Evolutionary conservation across 2,113 vertebrate genomes (phyloP).

Genomic region (Sorex araneus): DNA sequence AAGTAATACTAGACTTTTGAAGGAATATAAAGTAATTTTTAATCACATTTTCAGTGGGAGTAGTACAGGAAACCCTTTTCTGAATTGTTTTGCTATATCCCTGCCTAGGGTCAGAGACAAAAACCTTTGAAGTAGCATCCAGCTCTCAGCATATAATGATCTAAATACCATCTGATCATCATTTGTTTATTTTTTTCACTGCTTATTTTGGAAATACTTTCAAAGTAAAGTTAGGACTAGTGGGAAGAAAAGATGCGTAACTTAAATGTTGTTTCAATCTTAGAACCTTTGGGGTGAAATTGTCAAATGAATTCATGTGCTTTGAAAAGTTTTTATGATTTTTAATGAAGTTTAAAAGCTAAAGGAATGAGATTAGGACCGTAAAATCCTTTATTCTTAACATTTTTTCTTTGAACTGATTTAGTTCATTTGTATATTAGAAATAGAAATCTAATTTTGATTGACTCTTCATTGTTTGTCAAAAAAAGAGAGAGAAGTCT

Average conservation of each 20-base stretch:
- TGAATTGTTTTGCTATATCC: slow-evolving; percentile 9
- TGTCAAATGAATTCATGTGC: slow-evolving; percentile 83
- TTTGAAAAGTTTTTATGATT: slow-evolving; percentile 88
- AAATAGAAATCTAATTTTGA: slow-evolving; percentile 72
- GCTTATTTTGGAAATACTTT: slow-evolving; percentile 79
- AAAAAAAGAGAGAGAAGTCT: slow-evolving; percentile 62
- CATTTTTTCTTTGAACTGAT: slow-evolving; percentile 81
- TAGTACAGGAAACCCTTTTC: background rate
- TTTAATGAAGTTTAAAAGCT: slow-evolving; percentile 85
- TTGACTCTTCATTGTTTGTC: slow-evolving; percentile 65
- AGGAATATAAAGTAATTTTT: slow-evolving; percentile 35
- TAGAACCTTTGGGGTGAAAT: slow-evolving; percentile 53
- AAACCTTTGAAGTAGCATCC: slow-evolving; percentile 53
- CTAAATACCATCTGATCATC: slow-evolving; percentile 60
- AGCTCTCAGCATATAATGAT: slow-evolving; percentile 57
- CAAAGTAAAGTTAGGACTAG: slow-evolving; percentile 72
- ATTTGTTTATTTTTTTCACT: slow-evolving; percentile 76
- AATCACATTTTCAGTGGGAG: slow-evolving; percentile 20
- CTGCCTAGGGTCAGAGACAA: slow-evolving; percentile 25
- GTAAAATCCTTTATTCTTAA: slow-evolving; percentile 82
- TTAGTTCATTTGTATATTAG: slow-evolving; percentile 76
- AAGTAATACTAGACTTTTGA: slow-evolving; percentile 47
- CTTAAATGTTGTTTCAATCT: slow-evolving; percentile 66
- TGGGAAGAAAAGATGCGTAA: slow-evolving; percentile 70
- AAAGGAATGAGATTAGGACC: slow-evolving; percentile 74